Conservation (phyloP, 2,797 vertebrate genomes). For the Sciurus vulgaris region DNA sequence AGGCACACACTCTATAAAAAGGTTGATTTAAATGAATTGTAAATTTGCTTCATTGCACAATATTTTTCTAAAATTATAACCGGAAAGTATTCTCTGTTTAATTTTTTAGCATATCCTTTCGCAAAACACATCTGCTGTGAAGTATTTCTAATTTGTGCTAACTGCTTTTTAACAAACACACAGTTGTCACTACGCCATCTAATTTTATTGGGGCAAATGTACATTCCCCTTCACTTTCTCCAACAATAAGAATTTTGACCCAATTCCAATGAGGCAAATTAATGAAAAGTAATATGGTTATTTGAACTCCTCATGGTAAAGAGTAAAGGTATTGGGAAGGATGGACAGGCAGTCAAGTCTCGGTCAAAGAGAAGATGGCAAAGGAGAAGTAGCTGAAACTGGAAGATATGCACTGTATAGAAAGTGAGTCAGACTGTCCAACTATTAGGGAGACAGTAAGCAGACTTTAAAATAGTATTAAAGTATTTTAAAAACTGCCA, state of each 20-base stretch:
- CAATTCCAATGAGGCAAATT: slow-evolving; percentile 47
- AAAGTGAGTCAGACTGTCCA: not conserved
- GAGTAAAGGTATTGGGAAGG: not conserved
- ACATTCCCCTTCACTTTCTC: not conserved
- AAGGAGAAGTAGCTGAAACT: not conserved
- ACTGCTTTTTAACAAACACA: slow-evolving; percentile 82
- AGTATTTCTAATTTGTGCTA: slow-evolving; percentile 83
- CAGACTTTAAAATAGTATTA: not conserved
- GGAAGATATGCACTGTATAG: slow-evolving; percentile 25
- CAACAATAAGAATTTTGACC: slow-evolving; percentile 59
- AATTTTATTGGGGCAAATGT: slow-evolving; percentile 78
- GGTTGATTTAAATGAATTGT: slow-evolving; percentile 83
- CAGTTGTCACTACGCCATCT: slow-evolving; percentile 79
- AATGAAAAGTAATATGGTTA: slow-evolving; percentile 28
- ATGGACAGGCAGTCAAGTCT: not conserved
- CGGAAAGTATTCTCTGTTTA: slow-evolving; percentile 84
- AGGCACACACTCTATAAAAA: slow-evolving; percentile 80
- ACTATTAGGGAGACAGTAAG: slow-evolving; percentile 66
- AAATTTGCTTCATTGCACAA: slow-evolving; percentile 77
- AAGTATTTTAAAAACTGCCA: too few relatives aligned
- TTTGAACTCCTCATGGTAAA: slow-evolving; percentile 12
- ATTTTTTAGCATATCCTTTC: slow-evolving; percentile 81
- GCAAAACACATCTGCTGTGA: slow-evolving; percentile 82
- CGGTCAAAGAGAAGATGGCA: not conserved
- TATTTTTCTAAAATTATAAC: slow-evolving; percentile 79